phyloP scores from a whole-genome alignment of 2,113 vertebrate species.

The Lanius collurio region DNA sequence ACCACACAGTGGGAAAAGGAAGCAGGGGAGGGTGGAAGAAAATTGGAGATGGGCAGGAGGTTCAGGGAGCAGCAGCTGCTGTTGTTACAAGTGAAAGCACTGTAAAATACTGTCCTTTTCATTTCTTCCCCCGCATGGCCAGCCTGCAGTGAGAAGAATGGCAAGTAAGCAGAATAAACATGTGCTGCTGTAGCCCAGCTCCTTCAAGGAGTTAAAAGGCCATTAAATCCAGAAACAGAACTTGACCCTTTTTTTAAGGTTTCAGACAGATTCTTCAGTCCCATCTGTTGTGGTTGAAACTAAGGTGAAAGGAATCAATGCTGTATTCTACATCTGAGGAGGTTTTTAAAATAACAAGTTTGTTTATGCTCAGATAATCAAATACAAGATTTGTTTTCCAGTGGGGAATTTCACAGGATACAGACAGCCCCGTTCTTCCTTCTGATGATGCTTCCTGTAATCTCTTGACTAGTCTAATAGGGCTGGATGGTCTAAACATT shows the following conservation, averaged over 20 bases:
- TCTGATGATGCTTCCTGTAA: background rate
- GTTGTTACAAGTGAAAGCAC: background rate
- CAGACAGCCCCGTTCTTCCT: background rate
- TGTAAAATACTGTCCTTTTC: background rate
- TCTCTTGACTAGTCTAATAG: background rate
- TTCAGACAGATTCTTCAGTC: background rate
- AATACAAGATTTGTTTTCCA: background rate
- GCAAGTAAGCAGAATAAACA: background rate
- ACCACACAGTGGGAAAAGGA: background rate
- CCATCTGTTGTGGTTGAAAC: background rate
- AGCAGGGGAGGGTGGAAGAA: background rate
- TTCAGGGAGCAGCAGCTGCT: constrained; percentile 21
- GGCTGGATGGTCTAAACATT: background rate
- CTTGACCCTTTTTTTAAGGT: background rate
- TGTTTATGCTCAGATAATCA: background rate
- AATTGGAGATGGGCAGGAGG: background rate
- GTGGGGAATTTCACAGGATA: background rate
- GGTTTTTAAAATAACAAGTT: background rate
- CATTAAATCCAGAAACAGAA: background rate
- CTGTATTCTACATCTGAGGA: background rate
- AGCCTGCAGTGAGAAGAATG: background rate
- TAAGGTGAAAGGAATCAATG: background rate
- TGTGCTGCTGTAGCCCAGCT: background rate
- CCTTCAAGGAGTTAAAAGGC: background rate
- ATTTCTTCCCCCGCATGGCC: background rate